phyloP scores from a whole-genome alignment of 2,113 vertebrate species.

The Dinomys branickii region DNA sequence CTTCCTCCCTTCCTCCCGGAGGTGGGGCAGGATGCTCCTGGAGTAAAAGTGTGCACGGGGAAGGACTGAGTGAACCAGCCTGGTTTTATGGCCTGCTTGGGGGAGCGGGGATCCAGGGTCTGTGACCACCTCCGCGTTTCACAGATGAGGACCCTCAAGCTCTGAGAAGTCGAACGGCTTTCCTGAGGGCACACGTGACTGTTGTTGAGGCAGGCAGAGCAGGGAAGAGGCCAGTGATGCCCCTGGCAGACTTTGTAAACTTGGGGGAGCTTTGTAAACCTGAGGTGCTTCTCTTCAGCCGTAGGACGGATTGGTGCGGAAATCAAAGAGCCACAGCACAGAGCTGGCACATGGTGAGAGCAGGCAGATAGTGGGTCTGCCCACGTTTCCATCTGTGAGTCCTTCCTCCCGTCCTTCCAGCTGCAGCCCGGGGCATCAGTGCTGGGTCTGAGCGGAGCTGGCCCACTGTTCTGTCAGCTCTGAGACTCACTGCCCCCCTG shows the following conservation, averaged over 20 bases:
- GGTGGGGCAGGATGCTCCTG: neutral
- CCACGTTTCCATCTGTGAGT: neutral
- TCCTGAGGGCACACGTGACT: neutral
- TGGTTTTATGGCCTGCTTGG: neutral
- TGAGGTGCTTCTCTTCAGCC: neutral
- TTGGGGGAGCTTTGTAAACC: too few relatives aligned
- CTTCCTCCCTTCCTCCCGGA: neutral
- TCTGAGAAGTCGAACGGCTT: neutral
- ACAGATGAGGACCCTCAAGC: neutral
- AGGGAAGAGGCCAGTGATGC: neutral
- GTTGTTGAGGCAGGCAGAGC: neutral
- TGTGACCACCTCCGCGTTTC: neutral
- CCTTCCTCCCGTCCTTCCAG: neutral
- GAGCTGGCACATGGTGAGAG: neutral
- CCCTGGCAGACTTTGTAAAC: neutral
- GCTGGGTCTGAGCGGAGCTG: neutral
- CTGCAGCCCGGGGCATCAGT: neutral
- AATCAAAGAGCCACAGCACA: neutral
- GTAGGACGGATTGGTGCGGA: neutral
- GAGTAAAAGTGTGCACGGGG: neutral
- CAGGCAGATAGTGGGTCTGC: neutral
- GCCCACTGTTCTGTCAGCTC: neutral
- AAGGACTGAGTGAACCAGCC: neutral
- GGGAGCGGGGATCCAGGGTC: neutral
- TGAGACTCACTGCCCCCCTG: neutral